These are phyloP conservation scores for Drosophila gaucha DNA, from an alignment of 2,888 invertebrate species.

Conservation along the genomic window DNA sequence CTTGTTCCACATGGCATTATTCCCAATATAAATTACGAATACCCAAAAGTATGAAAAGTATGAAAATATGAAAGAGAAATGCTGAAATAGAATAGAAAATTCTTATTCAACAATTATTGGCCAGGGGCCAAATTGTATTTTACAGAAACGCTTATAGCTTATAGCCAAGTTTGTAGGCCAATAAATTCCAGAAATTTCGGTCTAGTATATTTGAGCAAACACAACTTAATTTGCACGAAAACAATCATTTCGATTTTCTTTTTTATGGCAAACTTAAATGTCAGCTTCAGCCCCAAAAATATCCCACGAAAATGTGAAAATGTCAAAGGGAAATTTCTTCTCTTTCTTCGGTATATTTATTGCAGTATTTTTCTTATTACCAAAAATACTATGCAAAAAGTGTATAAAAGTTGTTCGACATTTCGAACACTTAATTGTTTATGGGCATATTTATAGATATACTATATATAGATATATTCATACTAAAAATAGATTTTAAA, in stretches of 20 bases:
- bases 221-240: constrained; percentile 33
- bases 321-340: not conserved
- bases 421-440: not conserved
- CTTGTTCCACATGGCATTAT: constrained; percentile 58
- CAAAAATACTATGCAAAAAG: not conserved
- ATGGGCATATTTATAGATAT: not conserved
- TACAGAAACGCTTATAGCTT: constrained; percentile 17
- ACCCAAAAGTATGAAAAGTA: constrained; percentile 16
- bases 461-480: not conserved
- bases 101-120: constrained; percentile 57
- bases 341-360: not conserved
- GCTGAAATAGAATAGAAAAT: constrained; percentile 6
- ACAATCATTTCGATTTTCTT: not conserved
- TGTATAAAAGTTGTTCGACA: not conserved
- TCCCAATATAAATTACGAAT: constrained; percentile 43
- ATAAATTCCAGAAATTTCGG: constrained; percentile 41
- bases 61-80: not conserved
- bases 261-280: constrained; percentile 9
- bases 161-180: constrained; percentile 19
- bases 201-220: constrained; percentile 23
- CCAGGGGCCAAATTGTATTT: constrained; percentile 35
- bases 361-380: not conserved
- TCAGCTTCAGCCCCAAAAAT: constrained; percentile 6
- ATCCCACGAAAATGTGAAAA: not conserved
- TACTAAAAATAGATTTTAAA: no score